These are phyloP conservation scores for Morinoia aosen DNA, from an alignment of 2,888 invertebrate genomes.

Conservation along the genomic window DNA sequence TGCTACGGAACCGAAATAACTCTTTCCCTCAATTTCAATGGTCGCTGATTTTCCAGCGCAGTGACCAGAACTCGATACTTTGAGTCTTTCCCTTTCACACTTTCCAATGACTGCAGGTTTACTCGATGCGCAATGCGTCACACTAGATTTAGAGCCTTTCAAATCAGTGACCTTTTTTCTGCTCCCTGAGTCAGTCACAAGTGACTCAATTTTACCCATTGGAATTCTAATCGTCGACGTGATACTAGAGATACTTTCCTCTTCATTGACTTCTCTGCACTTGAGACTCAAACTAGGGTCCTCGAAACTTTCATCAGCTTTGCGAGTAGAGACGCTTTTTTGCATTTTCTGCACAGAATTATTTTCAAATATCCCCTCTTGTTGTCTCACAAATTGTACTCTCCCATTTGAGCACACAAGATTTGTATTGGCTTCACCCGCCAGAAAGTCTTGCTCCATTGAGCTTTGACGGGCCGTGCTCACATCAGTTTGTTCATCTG, in stretches of 20 bases:
- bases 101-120: background rate
- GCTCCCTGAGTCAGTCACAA: background rate
- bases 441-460: background rate
- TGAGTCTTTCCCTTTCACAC: background rate
- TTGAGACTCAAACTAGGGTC: background rate
- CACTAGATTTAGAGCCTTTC: background rate
- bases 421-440: background rate
- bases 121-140: background rate
- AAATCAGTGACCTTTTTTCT: conserved; percentile 18
- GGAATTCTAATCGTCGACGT: conserved; percentile 42
- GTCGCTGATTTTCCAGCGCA: background rate
- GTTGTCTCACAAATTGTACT: background rate
- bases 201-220: conserved; percentile 27
- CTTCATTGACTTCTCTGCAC: background rate
- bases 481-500: background rate
- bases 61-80: conserved; percentile 7
- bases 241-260: background rate
- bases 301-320: background rate
- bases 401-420: background rate
- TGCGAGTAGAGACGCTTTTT: background rate
- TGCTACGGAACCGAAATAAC: background rate
- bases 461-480: background rate
- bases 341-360: background rate
- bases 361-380: background rate
- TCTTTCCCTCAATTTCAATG: background rate